phyloP scores from a whole-genome alignment of 2,888 invertebrate genomes.

The Epirrita christyi region DNA sequence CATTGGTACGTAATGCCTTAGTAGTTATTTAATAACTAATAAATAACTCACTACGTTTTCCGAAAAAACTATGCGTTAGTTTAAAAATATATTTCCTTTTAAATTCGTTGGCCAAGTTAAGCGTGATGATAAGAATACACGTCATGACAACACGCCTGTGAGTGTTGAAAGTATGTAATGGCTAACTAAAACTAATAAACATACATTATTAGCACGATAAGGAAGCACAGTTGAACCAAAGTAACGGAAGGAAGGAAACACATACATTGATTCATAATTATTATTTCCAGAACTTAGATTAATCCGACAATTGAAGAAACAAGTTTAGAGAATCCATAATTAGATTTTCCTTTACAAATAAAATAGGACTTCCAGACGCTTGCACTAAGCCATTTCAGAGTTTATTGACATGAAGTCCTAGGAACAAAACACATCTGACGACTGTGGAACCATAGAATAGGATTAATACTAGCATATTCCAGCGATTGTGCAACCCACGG shows the following conservation, averaged over 20 bases:
- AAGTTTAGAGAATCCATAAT: not conserved
- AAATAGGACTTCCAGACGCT: not conserved
- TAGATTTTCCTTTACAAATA: not conserved
- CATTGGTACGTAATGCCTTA: too few species aligned
- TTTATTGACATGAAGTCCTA: conserved; percentile 12
- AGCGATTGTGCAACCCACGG: too few species aligned
- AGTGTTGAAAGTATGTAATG: not conserved
- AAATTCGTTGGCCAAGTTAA: too few species aligned
- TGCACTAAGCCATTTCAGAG: conserved; percentile 8
- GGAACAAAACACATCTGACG: not conserved
- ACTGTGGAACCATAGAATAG: not conserved
- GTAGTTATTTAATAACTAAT: too few species aligned
- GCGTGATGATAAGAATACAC: too few species aligned
- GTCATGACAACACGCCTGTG: too few species aligned
- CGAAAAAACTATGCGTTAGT: too few species aligned
- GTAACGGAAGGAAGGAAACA: not conserved
- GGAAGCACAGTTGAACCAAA: not conserved
- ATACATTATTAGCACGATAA: too few species aligned
- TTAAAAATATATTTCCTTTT: too few species aligned
- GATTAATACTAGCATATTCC: not conserved
- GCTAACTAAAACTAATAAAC: not conserved
- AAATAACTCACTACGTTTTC: too few species aligned
- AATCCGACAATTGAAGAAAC: not conserved
- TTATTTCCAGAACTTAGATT: too few species aligned
- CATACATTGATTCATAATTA: not conserved